Evolutionary conservation across 2,888 invertebrate genomes (phyloP).

Genomic region (Tetragonula carbonaria): DNA sequence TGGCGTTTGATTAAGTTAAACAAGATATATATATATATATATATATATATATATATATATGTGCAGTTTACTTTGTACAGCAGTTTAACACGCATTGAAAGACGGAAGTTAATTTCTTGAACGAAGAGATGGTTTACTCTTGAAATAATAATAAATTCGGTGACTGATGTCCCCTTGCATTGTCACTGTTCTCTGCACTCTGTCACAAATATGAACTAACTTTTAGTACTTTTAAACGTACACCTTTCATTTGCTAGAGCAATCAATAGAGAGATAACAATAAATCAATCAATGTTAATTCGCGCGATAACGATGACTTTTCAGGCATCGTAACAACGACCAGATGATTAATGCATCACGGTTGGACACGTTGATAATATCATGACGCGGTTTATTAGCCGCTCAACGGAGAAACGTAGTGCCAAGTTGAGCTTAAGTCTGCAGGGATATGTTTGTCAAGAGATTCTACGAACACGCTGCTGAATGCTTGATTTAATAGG

Average conservation of each 20-base stretch:
- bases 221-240: neutral
- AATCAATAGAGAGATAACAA: neutral
- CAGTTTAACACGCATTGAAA: neutral
- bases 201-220: neutral
- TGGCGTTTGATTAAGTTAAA: neutral
- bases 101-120: neutral
- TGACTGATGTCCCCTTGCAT: neutral
- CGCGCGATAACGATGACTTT: neutral
- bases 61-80: neutral
- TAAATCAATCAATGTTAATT: neutral
- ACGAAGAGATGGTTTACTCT: neutral
- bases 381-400: conserved; percentile 38
- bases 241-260: neutral
- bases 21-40: neutral
- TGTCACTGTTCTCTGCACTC: too few species aligned
- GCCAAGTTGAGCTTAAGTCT: conserved; percentile 21
- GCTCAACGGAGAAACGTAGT: conserved; percentile 4
- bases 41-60: too few species aligned
- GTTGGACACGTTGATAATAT: conserved; percentile 33
- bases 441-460: conserved; percentile 35
- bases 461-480: conserved; percentile 18
- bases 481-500: conserved; percentile 42
- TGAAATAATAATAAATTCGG: neutral
- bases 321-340: neutral
- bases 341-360: conserved; percentile 27